phyloP scores from a whole-genome alignment of 2,888 invertebrate genomes.

The Atrina japonica region DNA sequence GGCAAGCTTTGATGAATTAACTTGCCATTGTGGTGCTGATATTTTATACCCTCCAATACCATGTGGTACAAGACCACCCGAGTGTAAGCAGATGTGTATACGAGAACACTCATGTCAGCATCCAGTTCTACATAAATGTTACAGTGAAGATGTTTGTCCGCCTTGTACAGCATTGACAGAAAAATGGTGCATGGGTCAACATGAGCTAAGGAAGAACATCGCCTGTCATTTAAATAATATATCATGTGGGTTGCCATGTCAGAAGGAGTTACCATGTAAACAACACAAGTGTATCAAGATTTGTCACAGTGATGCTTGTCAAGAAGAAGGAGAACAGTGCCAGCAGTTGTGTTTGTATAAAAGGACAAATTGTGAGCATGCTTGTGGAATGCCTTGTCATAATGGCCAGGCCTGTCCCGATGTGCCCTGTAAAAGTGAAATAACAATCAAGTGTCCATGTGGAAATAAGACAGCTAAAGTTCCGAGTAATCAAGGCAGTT shows the following conservation, averaged over 20 bases:
- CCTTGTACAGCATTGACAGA: conserved; percentile 93
- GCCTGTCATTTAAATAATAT: conserved; percentile 93
- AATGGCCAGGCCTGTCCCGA: conserved; percentile 86
- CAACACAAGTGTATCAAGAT: conserved; percentile 91
- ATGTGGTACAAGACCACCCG: conserved; percentile 93
- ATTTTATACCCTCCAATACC: conserved; percentile 94
- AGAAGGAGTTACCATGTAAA: conserved; percentile 89
- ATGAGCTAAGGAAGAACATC: conserved; percentile 92
- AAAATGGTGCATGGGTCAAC: conserved; percentile 90
- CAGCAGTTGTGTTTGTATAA: conserved; percentile 89
- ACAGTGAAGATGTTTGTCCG: conserved; percentile 87
- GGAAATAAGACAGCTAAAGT: no score
- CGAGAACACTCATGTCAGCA: conserved; percentile 90
- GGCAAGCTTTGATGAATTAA: conserved; percentile 92
- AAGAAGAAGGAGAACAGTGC: conserved; percentile 83
- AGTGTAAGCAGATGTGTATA: conserved; percentile 89
- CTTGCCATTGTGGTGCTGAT: conserved; percentile 93
- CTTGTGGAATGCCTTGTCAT: conserved; percentile 92
- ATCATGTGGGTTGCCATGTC: conserved; percentile 94
- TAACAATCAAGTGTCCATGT: no score
- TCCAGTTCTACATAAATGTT: conserved; percentile 91
- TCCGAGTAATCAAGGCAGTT: no score
- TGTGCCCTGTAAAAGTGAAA: conserved; percentile 87
- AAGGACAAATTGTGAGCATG: conserved; percentile 89
- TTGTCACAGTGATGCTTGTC: conserved; percentile 87